Percentiles rank a stretch among this genome's conserved stretches.
Evolutionary conservation across 1,140 invertebrate genomes (phyloP).

Genomic region (Euwallacea similis): DNA sequence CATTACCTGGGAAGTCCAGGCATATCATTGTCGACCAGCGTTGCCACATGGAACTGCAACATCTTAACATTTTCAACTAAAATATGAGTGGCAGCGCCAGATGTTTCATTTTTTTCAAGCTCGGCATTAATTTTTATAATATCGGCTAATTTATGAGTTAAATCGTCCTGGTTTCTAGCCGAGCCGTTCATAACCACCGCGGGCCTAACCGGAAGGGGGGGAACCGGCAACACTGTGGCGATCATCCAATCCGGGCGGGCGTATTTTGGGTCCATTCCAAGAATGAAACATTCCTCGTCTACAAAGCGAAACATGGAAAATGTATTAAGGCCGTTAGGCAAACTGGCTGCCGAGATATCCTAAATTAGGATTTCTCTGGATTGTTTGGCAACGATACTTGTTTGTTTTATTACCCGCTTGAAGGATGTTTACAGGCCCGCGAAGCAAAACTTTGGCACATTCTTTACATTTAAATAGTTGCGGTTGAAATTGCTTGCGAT

Average conservation of each 20-base stretch:
- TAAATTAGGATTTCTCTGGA: conserved; percentile 12
- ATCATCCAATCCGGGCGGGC: conserved; percentile 99
- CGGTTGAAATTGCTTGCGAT: too few relatives aligned
- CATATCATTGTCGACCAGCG: conserved; percentile 97
- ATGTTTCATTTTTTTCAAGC: conserved; percentile 90
- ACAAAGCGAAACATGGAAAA: conserved; percentile 27
- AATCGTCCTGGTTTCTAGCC: conserved; percentile 97
- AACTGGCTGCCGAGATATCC: conserved; percentile 1
- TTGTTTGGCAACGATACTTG: conserved; percentile 4
- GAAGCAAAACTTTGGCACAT: not conserved
- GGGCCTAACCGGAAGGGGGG: conserved; percentile 89
- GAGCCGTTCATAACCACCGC: conserved; percentile 99
- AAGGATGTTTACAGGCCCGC: not conserved
- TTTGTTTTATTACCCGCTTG: conserved; percentile 12
- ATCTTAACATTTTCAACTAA: conserved; percentile 96
- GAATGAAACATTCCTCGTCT: conserved; percentile 94
- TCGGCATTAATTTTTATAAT: conserved; percentile 99
- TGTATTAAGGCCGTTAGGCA: conserved; percentile 17
- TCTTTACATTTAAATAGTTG: not conserved
- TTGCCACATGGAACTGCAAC: conserved; percentile 98
- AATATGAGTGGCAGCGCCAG: conserved; percentile 95
- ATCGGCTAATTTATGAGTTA: conserved; percentile 98
- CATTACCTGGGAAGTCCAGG: conserved; percentile 87
- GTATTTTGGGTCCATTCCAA: conserved; percentile 93
- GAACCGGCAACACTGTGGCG: conserved; percentile 94